Base-by-base conservation (phyloP, 2,113 vertebrate species). In the Pongo pygmaeus region DNA sequence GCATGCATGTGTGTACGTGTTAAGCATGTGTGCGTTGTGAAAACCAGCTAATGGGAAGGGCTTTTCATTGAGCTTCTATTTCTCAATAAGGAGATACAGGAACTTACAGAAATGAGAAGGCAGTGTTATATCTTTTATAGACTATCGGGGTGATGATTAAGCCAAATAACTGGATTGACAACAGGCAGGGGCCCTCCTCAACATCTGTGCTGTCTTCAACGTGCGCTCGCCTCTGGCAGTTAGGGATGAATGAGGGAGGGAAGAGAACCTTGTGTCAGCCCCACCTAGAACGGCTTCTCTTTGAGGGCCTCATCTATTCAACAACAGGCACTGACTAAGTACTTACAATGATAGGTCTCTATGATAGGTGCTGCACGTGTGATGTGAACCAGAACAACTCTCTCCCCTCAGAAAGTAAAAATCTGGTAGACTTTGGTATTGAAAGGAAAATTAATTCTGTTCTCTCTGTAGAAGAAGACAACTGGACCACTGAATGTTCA, bases 101-200 rank as follows among this genome's bases (percentile, higher is more conserved):
- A 64, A 35, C 11, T 23, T n/a, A 1, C 11, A 46, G 27, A 64
- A 55, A 17, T n/a, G 7, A 10, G 12, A 57, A 77, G 22, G 11
- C 10, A 27, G 67, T 50, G 4, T 38, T 61, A 50, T 30, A 10
- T 80, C 25, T 48, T 67, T 70, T 35, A 23, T 17, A 64, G 55
- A 8, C 35, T 4, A 0, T 3, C 27, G 35, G 25, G 7, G 5
- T 30, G n/a, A 72, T 0, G 16, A 25, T 22, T 40, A 52, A 40
- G 46, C 16, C 55, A 43, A 50, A 38, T 23, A 10, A 30, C 27
- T 16, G 59, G 30, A 35, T 57, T 74, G 38, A 46, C 1, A 25
- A 0, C 8, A 7, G 22, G 1, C 2, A 3, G 13, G 17, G 9
- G 17, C 25, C 40, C 20, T 74, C 11, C 55, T 16, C 30, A 22